phyloP scores from a whole-genome alignment of 37 sponge, comb jelly and placozoan genomes.

The Beroe ovata region DNA sequence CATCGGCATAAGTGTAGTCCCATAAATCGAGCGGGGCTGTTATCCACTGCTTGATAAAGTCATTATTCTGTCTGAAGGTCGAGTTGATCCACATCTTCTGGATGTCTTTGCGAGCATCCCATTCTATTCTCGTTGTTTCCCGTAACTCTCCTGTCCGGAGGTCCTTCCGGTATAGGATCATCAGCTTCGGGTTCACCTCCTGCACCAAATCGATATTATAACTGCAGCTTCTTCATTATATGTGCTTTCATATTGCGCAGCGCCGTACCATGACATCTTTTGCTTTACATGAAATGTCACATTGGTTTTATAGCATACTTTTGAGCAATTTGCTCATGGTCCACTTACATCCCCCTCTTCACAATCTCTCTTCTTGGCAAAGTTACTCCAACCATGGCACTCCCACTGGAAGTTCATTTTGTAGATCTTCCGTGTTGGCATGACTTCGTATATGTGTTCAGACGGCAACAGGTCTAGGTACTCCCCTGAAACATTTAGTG shows the following conservation, averaged over 20 bases:
- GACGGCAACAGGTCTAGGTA: constrained; percentile 6
- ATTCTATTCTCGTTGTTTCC: constrained; percentile 29
- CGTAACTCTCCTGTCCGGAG: background rate
- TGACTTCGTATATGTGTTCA: constrained; percentile 44
- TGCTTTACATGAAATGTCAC: too few species aligned
- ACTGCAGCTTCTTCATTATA: too few species aligned
- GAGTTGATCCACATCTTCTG: constrained; percentile 66
- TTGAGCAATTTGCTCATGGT: background rate
- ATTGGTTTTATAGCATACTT: too few species aligned
- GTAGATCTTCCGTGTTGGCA: constrained; percentile 51
- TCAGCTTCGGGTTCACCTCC: constrained; percentile 16
- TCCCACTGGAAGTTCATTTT: constrained; percentile 63
- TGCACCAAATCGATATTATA: too few species aligned
- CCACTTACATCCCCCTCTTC: constrained; percentile 13
- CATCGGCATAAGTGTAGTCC: constrained; percentile 41
- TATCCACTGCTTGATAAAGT: constrained; percentile 49
- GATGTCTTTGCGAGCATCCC: background rate
- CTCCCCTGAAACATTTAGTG: constrained; percentile 32
- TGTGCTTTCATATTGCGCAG: too few species aligned
- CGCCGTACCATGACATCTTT: too few species aligned
- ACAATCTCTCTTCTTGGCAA: background rate
- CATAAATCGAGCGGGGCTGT: constrained; percentile 52
- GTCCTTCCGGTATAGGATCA: constrained; percentile 49
- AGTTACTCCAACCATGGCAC: constrained; percentile 2
- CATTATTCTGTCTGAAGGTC: constrained; percentile 39